Evolutionary conservation across 2,888 invertebrate genomes (phyloP).

Genomic region (Microdon myrmicae): DNA sequence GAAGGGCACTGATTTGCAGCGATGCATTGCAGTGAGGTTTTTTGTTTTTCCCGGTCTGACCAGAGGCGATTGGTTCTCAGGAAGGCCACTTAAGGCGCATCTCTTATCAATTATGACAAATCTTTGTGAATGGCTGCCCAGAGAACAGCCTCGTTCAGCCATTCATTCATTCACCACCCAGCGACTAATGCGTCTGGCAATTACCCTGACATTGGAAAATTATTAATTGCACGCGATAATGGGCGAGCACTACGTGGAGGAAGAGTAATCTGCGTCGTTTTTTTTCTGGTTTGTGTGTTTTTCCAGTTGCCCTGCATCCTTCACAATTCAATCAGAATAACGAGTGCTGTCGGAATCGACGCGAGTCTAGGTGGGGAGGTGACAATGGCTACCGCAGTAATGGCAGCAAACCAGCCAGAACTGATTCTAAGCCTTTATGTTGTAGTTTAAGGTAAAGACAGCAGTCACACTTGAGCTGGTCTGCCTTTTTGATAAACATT

Average conservation of each 20-base stretch:
- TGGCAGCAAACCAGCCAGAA: conserved; percentile 9
- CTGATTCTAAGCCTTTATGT: too few species aligned
- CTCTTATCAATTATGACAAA: conserved; percentile 67
- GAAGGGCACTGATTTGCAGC: conserved; percentile 48
- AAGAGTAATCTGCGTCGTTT: conserved; percentile 27
- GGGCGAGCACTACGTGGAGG: not conserved
- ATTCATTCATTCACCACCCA: conserved; percentile 45
- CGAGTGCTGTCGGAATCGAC: not conserved
- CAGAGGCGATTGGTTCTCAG: conserved; percentile 49
- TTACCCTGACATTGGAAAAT: conserved; percentile 45
- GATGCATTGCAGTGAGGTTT: conserved; percentile 20
- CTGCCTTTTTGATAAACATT: too few species aligned
- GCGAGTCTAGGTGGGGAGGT: conserved; percentile 3
- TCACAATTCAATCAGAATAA: conserved; percentile 28
- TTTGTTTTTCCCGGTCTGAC: conserved; percentile 13
- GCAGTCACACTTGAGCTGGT: too few species aligned
- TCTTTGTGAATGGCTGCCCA: conserved; percentile 65
- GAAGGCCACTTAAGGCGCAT: conserved; percentile 36
- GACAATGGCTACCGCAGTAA: conserved; percentile 10
- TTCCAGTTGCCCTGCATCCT: not conserved
- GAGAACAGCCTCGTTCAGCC: conserved; percentile 25
- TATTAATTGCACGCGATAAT: conserved; percentile 29
- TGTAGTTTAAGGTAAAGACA: too few species aligned
- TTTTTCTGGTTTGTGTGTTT: too few species aligned
- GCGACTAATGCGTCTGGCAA: conserved; percentile 33